These are phyloP conservation scores for Stenichneumon culpator DNA, from an alignment of 2,888 invertebrate species.

Conservation along the genomic window DNA sequence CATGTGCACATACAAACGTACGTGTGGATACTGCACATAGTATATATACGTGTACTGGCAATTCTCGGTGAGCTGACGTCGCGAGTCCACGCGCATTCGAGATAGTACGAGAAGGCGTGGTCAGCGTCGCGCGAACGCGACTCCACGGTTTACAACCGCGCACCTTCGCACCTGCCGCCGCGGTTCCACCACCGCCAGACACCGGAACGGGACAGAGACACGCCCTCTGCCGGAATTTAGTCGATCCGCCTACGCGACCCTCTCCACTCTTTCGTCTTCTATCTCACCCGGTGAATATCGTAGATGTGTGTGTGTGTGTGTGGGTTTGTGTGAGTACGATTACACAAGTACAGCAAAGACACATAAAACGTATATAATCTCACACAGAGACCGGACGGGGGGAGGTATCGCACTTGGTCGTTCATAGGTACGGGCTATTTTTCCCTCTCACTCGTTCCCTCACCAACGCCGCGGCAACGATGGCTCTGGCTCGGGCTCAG, in stretches of 20 bases:
- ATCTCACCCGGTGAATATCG: conserved; percentile 59
- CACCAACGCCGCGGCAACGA: conserved; percentile 14
- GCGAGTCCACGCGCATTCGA: conserved; percentile 54
- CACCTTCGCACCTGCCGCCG: conserved; percentile 84
- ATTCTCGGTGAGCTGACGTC: conserved; percentile 58
- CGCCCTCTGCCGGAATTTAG: conserved; percentile 82
- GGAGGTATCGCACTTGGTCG: conserved; percentile 3
- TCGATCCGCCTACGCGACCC: conserved; percentile 78
- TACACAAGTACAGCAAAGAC: not conserved
- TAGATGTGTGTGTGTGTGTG: conserved; percentile 15
- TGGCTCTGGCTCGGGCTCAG: conserved; percentile 37
- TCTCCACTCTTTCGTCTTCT: conserved; percentile 60
- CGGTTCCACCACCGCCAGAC: conserved; percentile 62
- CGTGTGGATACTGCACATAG: conserved; percentile 8
- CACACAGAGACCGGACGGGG: not conserved
- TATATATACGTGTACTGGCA: conserved; percentile 27
- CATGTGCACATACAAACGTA: conserved; percentile 2
- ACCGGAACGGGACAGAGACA: conserved; percentile 80
- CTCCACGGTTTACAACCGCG: conserved; percentile 74
- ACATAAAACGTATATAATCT: conserved; percentile 40
- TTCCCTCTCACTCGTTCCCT: conserved; percentile 38
- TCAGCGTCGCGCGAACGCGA: conserved; percentile 71
- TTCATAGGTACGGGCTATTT: conserved; percentile 31
- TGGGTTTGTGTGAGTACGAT: conserved; percentile 3
- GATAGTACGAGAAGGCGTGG: conserved; percentile 81